Base-by-base conservation (phyloP, 1,140 invertebrate genomes). In the Drosophila subobscura region DNA sequence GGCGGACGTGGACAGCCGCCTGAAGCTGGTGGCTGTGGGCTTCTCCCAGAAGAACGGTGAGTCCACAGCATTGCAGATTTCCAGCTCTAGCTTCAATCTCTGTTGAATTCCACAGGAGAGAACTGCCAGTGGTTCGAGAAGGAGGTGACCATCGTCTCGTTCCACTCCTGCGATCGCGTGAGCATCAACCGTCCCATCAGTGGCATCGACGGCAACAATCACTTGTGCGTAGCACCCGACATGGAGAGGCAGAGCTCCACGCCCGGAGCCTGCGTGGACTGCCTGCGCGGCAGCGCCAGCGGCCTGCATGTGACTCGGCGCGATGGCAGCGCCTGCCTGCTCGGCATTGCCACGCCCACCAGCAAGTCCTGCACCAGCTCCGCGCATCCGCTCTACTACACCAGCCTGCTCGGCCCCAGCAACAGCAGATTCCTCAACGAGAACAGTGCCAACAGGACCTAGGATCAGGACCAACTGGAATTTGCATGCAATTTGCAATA, bases 331-430 rank as follows among this genome's bases (percentile, higher is more conserved):
- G 4, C 20, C 0, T 80, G 77, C 57, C 54, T 67, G 20, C 29
- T 14, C 0, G 77, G 47, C 14, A 53, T 79, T 45, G 75, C 75
- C 64, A 79, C 71, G 25, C 71, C 75, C 55, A 78, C 64, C 12
- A 65, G 29, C 4, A 12, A 63, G 2, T 25, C 40, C 2, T 80
- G 77, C 33, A 4, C n/a, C 22, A 25, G 2, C 6, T 27, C 3
- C 0, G 7, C n/a, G 0, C 4, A 6, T 1, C 27, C 20, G 5
- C 6, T 77, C 1, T 57, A 60, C n/a, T 74, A 53, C 14, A 77
- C 73, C 27, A 51, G 53, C 5, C 16, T 72, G 0, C 1, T 22
- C 0, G 6, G 14, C 1, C 20, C 33, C 3, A 10, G 8, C 8
- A 33, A 33, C 29, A 37, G 33, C 3, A 12, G 33, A 4, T 37